Evolutionary conservation across 2,113 vertebrate genomes (phyloP), one percentile per base, ranked within the genome.

Genomic region (Synchiropus splendidus): DNA sequence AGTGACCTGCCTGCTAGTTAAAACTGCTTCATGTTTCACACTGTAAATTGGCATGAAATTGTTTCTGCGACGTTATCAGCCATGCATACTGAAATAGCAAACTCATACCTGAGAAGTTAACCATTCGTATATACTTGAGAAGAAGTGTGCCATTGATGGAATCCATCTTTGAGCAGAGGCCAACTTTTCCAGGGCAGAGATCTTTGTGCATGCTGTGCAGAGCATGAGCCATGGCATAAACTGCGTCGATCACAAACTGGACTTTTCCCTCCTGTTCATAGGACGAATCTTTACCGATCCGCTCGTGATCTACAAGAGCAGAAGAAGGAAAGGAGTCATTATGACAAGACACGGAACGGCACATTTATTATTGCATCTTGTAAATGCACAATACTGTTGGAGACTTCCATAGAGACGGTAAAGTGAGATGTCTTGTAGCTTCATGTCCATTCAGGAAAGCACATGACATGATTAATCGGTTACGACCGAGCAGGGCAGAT

Each of bases 181-280:
- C 92, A 14, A 96, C 84, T 10, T 88, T 89, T 35, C 91, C 92
- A 0, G 88, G 89, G 45, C 93, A 97, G 49, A 97, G 81, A 42
- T 89, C 86, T 38, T 85, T 89, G 80, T 97, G 92, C 90, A 97
- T 94, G 75, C 88, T 88, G 16, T 97, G 92, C 42, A 97, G 83
- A 0, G 92, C 92, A 0, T 96, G 90, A 9, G 92, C 93, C 92
- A 92, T 95, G 70, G 92, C 82, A 0, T 96, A 97, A 36, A 97
- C 88, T 0, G 93, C 93, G 0, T 97, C 93, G 0, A 97, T 91
- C 55, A 97, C 93, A 12, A 97, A 96, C 61, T 96, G 92, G 8
- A 96, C 93, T 55, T 97, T 97, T 44, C 93, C 93, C 62, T 97
- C 93, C 69, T 97, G 93, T 54, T 97, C 93, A 0, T 97, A 97